phyloP scores from a whole-genome alignment of 1,140 invertebrate genomes.

The Hirudo medicinalis region DNA sequence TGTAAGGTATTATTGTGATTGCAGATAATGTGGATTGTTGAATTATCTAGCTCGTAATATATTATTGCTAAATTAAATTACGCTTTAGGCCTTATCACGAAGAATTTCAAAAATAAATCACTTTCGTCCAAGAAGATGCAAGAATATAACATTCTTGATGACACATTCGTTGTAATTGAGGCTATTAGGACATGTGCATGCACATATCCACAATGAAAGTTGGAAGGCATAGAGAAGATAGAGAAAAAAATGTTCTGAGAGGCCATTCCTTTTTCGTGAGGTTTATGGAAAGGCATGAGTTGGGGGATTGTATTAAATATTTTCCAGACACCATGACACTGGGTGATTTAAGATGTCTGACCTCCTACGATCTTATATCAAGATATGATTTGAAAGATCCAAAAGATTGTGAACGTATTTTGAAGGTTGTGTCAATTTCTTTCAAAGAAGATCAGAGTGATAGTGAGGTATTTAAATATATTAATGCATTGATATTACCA shows the following conservation, averaged over 20 bases:
- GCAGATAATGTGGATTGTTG: no score
- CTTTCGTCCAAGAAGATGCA: no score
- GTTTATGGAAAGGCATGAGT: slow-evolving; percentile 30
- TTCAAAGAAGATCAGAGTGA: slow-evolving; percentile 22
- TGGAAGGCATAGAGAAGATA: slow-evolving; percentile 8
- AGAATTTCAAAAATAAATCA: no score
- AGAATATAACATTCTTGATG: no score
- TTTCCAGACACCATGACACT: slow-evolving; percentile 36
- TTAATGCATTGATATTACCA: neutral
- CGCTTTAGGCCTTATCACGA: no score
- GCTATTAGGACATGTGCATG: no score
- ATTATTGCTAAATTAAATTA: no score
- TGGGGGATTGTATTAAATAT: slow-evolving; percentile 30
- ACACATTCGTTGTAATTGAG: no score
- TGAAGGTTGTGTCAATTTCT: slow-evolving; percentile 17
- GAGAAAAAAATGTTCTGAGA: slow-evolving; percentile 19
- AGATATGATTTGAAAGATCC: slow-evolving; percentile 20
- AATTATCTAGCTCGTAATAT: no score
- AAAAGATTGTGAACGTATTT: slow-evolving; percentile 19
- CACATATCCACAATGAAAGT: no score
- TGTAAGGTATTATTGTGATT: no score
- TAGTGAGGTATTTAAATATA: slow-evolving; percentile 7
- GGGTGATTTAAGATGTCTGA: slow-evolving; percentile 29
- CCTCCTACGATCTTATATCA: slow-evolving; percentile 14
- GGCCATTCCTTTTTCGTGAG: slow-evolving; percentile 30